Base-by-base conservation (phyloP, 1,140 invertebrate genomes). In the Ostrea denselamellosa region DNA sequence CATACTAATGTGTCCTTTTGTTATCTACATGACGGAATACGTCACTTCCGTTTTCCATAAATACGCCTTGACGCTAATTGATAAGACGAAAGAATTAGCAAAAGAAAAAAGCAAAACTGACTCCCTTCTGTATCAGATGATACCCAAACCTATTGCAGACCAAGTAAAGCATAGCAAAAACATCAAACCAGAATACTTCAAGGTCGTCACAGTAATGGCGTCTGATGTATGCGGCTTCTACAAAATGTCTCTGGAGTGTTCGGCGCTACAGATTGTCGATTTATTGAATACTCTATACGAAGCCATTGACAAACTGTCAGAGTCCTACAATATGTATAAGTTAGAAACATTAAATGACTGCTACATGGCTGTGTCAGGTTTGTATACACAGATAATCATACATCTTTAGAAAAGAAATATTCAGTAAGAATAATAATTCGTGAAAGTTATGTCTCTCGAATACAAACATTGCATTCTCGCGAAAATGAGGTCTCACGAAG, bases 201-300 rank as follows among this genome's bases (percentile, higher is more conserved):
- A 93, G 58, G 93, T 92, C 54, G 94, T 95, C 0, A 95, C 95
- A 52, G 93, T 95, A n/a, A 91, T 95, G 52, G 97, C 97, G 93
- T 97, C 97, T 91, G 97, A 97, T 91, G 97, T 97, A 89, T 97
- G 97, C 8, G 97, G 97, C 1, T 98, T 98, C 91, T 97, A 97
- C 1, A 96, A 96, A 77, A 93, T 98, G 5, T 97, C 97, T 0
- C 96, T 97, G 0, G 96, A 98, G 93, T 98, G 97, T 92, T 98
- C 98, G 7, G 98, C 98, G 0, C 95, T 99, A 28, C 97, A 99
- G 96, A 97, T 98, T 19, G 93, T 95, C 9, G 89, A 88, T 9
- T 87, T 94, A 12, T 86, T 94, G 9, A 94, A 94, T 89, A 91
- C 90, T 17, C 88, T 94, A 51, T 94, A 94, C 88, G 91, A 90